phyloP scores from a whole-genome alignment of 2,888 invertebrate species.

The Anthophora plumipes region DNA sequence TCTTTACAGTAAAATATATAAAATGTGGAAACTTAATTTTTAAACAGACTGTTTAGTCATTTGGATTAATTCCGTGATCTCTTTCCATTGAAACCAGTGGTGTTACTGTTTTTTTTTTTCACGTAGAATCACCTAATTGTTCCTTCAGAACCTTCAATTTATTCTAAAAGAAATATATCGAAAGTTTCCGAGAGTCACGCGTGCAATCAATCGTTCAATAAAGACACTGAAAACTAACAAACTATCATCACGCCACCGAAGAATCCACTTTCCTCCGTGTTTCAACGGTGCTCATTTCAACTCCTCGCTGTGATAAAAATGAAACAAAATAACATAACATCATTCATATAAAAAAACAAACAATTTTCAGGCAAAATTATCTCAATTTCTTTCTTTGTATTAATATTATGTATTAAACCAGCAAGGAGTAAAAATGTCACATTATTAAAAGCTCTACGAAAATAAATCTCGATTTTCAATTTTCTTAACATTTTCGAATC shows the following conservation, averaged over 20 bases:
- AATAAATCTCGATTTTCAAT: slow-evolving; percentile 27
- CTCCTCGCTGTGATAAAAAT: slow-evolving; percentile 9
- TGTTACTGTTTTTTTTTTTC: not conserved
- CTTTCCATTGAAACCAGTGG: not conserved
- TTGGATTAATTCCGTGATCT: not conserved
- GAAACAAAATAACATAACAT: not conserved
- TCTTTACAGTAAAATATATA: not conserved
- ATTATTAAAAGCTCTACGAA: slow-evolving; percentile 31
- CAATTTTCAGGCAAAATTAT: not conserved
- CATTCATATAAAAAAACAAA: not conserved
- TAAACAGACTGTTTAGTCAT: not conserved
- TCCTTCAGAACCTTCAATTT: not conserved
- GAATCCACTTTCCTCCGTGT: slow-evolving; percentile 6
- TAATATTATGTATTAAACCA: not conserved
- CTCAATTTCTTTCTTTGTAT: not conserved
- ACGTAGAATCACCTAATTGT: not conserved
- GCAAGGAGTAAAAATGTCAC: slow-evolving; percentile 12
- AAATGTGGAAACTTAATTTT: not conserved
- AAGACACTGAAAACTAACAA: slow-evolving; percentile 20
- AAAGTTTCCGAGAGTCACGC: slow-evolving; percentile 16
- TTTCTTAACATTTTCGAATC: not conserved
- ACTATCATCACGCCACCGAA: not conserved
- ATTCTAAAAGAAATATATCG: not conserved
- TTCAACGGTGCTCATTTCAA: not conserved
- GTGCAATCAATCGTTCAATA: slow-evolving; percentile 10